Base-by-base conservation (phyloP, 2,888 invertebrate genomes). In the Steinernema hermaphroditum region DNA sequence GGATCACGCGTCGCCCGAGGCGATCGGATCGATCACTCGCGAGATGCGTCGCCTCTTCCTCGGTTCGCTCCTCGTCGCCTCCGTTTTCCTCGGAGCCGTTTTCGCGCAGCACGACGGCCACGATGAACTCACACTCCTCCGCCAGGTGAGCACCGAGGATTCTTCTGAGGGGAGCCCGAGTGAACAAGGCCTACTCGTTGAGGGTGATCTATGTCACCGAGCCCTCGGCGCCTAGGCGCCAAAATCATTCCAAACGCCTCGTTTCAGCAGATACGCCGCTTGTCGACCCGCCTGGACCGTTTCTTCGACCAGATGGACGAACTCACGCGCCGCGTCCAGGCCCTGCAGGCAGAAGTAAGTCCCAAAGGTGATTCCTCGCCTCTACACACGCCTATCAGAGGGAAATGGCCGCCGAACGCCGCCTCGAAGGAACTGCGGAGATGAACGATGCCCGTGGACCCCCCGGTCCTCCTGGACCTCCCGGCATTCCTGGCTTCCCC, bases 261-360 rank as follows among this genome's bases (percentile, higher is more conserved):
- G 4, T 8, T 62, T 62, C 62, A 62, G 62, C 62, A 62, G 32
- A 32, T 62, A 16, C 62, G 32, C 16, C 62, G 29, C 1, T 32
- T 50, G 12, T 50, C 50, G 2, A 22, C 24, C 22, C 50, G 50
- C 50, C 22, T 50, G 22, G 50, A 50, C 50, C 19, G 24, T 9
- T 50, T 62, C 62, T 62, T 34, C 62, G 62, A 62, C 1, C 62
- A 62, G 34, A 24, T 62, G 32, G 62, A 62, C 32, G 62, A 62
- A 62, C 29, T 62, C 32, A 62, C 34, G 1, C 62, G 62, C 16
- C 62, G 62, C 4, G 62, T 62, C 29, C 62, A 62, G 32, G 2
- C 62, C 14, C 62, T 62, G 16, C 62, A 62, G 27, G 62, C 62
- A 32, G 62, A 12, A 6, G 62, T 62, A n/a, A 32, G 62, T 32